Base-by-base conservation (phyloP, 1,140 invertebrate species). In the Conus betulinus region DNA sequence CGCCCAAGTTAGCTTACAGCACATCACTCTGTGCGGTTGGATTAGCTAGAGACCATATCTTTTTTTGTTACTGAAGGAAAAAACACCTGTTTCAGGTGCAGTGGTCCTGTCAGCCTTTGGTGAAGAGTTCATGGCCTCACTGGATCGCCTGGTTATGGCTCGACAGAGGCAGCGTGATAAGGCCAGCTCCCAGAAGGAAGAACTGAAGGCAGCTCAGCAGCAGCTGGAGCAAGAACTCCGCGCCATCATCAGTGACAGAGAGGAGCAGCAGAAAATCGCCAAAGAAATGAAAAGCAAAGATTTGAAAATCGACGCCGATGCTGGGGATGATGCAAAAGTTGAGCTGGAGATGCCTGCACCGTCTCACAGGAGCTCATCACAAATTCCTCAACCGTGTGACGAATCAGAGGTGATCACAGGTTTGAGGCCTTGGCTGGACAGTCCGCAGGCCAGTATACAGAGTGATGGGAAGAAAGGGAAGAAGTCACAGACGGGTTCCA, bases 81-180 rank as follows among this genome's bases (percentile, higher is more conserved):
- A 60, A 15, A 60, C 8, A 52, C 52, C n/a, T 87, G 8, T 84
- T 84, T 53, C 67, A 89, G 88, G 88, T 25, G 4, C 27, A 55
- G 60, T 53, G 52, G 81, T n/a, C 0, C 76, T 90, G 55, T 85
- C 89, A 57, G 55, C 57, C 3, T 90, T 88, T 86, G 89, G 89
- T 20, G 71, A 87, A 20, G 81, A 89, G 13, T 89, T 89, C 78
- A 67, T 89, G 76, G 3, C 52, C 8, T 76, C 55, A 23, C 60
- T 89, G 25, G 63, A 89, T 52, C 23, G 79, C 1, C 85, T 76
- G 15, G 67, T 87, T 11, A 3, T 23, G 20, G 53, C 25, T 20
- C 85, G 86, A 25, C 86, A 89, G 71, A 74, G n/a, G 27, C 63
- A 89, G 71, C 81, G 88, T n/a, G 86, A 87, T 23, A 63, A 86